phyloP scores from a whole-genome alignment of 2,888 invertebrate species.

The Listrodromus nycthemerus region DNA sequence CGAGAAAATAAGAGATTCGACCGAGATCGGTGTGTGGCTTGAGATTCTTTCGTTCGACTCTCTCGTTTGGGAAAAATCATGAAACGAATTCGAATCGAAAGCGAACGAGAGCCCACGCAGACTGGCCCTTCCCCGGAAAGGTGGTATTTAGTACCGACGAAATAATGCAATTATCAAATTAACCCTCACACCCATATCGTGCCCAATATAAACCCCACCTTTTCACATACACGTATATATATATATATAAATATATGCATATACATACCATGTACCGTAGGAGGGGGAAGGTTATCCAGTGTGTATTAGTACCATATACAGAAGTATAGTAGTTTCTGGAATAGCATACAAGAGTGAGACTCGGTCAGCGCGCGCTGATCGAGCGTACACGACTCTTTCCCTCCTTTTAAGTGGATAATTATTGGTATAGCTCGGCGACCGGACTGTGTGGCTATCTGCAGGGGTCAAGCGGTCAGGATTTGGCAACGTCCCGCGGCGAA shows the following conservation, averaged over 20 bases:
- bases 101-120: slow-evolving; percentile 57
- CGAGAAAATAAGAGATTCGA: slow-evolving; percentile 16
- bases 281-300: too few species aligned
- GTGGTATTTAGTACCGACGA: slow-evolving; percentile 80
- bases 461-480: slow-evolving; percentile 73
- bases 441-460: slow-evolving; percentile 52
- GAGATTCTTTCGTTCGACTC: slow-evolving; percentile 19
- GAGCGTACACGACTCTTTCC: slow-evolving; percentile 67
- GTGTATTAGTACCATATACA: background rate
- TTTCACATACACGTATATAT: background rate
- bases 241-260: background rate
- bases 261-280: background rate
- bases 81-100: slow-evolving; percentile 30
- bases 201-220: slow-evolving; percentile 60
- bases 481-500: slow-evolving; percentile 73
- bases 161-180: slow-evolving; percentile 83
- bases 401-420: slow-evolving; percentile 81
- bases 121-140: slow-evolving; percentile 78
- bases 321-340: slow-evolving; percentile 6
- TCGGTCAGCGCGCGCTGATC: slow-evolving; percentile 10
- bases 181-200: slow-evolving; percentile 78
- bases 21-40: background rate
- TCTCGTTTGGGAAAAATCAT: slow-evolving; percentile 18
- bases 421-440: slow-evolving; percentile 71
- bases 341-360: background rate